Evolutionary conservation across 1,140 invertebrate genomes (phyloP).

Genomic region (Nephila pilipes): DNA sequence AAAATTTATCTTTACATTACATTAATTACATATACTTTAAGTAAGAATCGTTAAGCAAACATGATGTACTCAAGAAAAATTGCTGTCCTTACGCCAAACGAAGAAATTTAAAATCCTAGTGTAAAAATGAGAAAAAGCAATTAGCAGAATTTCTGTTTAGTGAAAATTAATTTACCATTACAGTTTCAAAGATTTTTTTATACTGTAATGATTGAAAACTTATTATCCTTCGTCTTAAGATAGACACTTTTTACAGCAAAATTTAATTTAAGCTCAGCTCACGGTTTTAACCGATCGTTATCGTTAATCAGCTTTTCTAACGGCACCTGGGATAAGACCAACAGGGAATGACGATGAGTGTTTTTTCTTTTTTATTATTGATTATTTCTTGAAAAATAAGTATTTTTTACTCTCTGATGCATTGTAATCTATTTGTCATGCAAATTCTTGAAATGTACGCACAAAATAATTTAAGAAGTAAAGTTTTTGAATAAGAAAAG

Average conservation of each 20-base stretch:
- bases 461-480: no score
- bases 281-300: background rate
- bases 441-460: no score
- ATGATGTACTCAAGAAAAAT: background rate
- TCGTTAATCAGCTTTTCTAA: background rate
- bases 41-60: background rate
- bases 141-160: background rate
- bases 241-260: background rate
- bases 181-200: background rate
- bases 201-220: background rate
- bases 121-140: background rate
- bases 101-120: background rate
- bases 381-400: no score
- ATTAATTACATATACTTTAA: background rate
- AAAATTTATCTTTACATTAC: background rate
- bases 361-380: no score
- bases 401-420: no score
- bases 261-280: constrained; percentile 5
- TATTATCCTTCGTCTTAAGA: background rate
- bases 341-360: background rate
- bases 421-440: no score
- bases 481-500: no score
- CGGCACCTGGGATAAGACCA: background rate
- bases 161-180: background rate
- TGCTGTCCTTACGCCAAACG: background rate